These are phyloP conservation scores for Rhineura floridana DNA, from an alignment of 2,113 vertebrate genomes.

Conservation along the genomic window DNA sequence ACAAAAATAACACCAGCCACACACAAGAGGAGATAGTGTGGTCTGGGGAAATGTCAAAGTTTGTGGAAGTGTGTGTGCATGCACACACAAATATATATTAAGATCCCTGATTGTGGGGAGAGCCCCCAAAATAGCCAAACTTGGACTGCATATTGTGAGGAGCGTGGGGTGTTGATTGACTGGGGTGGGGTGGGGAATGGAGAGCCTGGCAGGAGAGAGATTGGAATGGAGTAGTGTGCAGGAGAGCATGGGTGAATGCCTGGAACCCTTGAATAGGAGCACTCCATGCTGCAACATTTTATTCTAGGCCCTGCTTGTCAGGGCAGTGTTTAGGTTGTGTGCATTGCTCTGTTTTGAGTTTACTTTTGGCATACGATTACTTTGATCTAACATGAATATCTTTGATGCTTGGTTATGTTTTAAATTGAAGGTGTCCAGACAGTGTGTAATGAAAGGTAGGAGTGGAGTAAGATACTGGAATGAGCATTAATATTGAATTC, in stretches of 20 bases:
- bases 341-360: neutral
- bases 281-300: neutral
- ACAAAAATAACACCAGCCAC: neutral
- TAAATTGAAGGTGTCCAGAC: neutral
- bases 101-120: neutral
- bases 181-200: neutral
- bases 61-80: neutral
- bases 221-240: neutral
- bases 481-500: neutral
- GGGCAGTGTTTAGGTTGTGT: neutral
- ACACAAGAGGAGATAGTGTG: neutral
- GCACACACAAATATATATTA: too few relatives aligned
- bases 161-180: neutral
- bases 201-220: too few relatives aligned
- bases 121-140: neutral
- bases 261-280: neutral
- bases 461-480: neutral
- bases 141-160: neutral
- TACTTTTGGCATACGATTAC: neutral
- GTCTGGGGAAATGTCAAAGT: neutral
- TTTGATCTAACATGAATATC: neutral
- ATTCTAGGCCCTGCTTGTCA: conserved; percentile 6
- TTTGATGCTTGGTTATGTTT: neutral
- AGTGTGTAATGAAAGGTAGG: neutral
- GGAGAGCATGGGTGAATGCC: neutral